These are phyloP conservation scores for Myopa testacea DNA, from an alignment of 2,888 invertebrate species.

Conservation along the genomic window DNA sequence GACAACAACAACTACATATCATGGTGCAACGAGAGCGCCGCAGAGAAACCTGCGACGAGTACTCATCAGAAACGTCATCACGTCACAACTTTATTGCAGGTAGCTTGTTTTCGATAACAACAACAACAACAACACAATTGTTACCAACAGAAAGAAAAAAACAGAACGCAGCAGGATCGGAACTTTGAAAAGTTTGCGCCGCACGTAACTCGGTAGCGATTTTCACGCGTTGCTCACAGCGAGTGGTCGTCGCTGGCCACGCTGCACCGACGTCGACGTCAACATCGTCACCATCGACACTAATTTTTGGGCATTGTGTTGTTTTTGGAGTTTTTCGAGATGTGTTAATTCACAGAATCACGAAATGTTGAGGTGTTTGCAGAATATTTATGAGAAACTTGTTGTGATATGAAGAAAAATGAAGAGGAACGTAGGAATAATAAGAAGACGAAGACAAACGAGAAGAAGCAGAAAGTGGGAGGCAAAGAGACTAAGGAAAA, in stretches of 20 bases:
- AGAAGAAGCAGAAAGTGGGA: too few species aligned
- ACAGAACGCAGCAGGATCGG: slow-evolving; percentile 6
- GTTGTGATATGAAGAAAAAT: background rate
- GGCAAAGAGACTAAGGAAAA: background rate
- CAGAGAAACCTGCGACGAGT: background rate
- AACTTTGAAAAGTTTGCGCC: background rate
- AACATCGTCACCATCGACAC: background rate
- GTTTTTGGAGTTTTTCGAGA: background rate
- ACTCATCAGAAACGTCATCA: slow-evolving; percentile 47
- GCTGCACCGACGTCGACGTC: slow-evolving; percentile 42
- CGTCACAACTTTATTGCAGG: slow-evolving; percentile 50
- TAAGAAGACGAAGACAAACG: too few species aligned
- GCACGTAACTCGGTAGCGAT: slow-evolving; percentile 51
- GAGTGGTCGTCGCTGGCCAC: slow-evolving; percentile 44
- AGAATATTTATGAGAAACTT: background rate
- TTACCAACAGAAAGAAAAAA: background rate
- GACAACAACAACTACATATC: slow-evolving; percentile 5
- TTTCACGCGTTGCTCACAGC: slow-evolving; percentile 54
- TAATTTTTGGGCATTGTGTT: background rate
- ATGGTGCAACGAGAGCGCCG: background rate
- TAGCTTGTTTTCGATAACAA: slow-evolving; percentile 46
- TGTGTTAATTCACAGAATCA: background rate
- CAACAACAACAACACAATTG: background rate
- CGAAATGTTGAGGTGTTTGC: background rate
- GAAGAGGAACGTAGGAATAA: background rate